Evolutionary conservation across 1,140 invertebrate species (phyloP).

Genomic region (Drosophila kepulauana): DNA sequence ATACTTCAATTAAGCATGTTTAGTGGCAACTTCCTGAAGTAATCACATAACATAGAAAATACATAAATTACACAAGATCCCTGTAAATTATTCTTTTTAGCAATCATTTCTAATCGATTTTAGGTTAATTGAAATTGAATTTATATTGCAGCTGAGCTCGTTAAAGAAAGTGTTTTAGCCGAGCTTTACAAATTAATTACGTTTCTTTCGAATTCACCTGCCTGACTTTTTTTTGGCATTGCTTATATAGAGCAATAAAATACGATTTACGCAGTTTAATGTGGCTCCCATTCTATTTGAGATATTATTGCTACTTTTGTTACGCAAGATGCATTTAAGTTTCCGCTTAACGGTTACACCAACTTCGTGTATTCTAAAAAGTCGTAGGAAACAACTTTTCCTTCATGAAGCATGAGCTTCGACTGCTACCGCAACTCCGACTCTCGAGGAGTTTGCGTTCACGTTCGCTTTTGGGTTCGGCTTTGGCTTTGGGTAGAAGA

Average conservation of each 20-base stretch:
- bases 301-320: constrained; percentile 20
- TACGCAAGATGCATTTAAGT: constrained; percentile 54
- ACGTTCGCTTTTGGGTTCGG: neutral
- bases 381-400: constrained; percentile 66
- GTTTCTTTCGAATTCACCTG: neutral
- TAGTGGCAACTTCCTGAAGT: constrained; percentile 1
- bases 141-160: too few species aligned
- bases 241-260: neutral
- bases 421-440: neutral
- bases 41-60: neutral
- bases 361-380: constrained; percentile 30
- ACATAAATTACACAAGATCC: too few species aligned
- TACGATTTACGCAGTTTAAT: constrained; percentile 1
- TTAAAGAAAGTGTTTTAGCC: too few species aligned
- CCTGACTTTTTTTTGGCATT: neutral
- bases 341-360: constrained; percentile 67
- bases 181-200: too few species aligned
- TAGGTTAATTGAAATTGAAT: too few species aligned
- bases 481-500: constrained; percentile 3
- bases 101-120: too few species aligned
- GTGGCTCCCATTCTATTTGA: neutral
- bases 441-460: neutral
- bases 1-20: constrained; percentile 3
- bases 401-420: constrained; percentile 28
- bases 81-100: too few species aligned